phyloP scores from a whole-genome alignment of 2,888 invertebrate species.

The Cyrtodaria siliqua region DNA sequence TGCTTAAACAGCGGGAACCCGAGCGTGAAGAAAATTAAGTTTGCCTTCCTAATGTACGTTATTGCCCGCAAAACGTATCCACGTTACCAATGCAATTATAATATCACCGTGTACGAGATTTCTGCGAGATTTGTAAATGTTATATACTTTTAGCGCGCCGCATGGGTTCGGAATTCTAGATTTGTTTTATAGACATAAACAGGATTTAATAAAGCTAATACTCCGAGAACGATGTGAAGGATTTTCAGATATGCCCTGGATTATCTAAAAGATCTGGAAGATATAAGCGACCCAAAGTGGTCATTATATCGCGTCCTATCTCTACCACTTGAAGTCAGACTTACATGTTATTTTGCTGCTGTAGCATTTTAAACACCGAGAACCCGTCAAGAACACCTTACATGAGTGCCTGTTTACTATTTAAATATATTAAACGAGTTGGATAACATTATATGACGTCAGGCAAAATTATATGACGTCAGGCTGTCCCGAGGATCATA shows the following conservation, averaged over 20 bases:
- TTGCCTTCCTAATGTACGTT: conserved; percentile 24
- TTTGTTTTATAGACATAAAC: conserved; percentile 46
- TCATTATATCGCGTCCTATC: background rate
- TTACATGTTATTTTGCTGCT: too few relatives aligned
- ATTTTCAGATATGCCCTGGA: conserved; percentile 4
- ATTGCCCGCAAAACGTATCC: conserved; percentile 5
- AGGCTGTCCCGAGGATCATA: too few relatives aligned
- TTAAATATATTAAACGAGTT: too few relatives aligned
- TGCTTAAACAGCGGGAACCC: conserved; percentile 30
- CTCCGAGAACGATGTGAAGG: background rate
- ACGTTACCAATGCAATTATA: conserved; percentile 39
- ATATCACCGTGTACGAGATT: conserved; percentile 25
- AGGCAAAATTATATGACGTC: too few relatives aligned
- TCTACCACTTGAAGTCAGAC: too few relatives aligned
- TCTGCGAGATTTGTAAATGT: conserved; percentile 34
- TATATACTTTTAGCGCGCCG: conserved; percentile 43
- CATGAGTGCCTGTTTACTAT: too few relatives aligned
- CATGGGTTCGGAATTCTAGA: conserved; percentile 31
- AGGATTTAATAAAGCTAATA: conserved; percentile 46
- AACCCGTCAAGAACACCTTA: too few relatives aligned
- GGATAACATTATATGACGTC: too few relatives aligned
- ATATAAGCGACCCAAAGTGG: background rate
- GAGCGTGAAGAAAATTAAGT: conserved; percentile 26
- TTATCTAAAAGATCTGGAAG: background rate
- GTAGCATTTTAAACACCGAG: too few relatives aligned